Evolutionary conservation across 2,113 vertebrate species (phyloP).

Genomic region (Alethe castanea): DNA sequence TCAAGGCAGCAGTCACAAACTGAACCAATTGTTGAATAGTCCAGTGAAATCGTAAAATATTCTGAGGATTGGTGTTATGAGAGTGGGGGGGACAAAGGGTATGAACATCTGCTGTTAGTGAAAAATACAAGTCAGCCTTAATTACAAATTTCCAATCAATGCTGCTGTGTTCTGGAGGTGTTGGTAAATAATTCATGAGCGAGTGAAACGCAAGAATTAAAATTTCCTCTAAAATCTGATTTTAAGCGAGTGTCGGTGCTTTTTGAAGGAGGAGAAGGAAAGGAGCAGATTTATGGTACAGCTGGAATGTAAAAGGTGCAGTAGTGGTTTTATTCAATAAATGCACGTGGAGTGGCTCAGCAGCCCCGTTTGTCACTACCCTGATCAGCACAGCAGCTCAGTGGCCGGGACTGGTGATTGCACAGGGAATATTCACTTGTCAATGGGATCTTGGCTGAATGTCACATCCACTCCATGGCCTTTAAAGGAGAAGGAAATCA

Average conservation of each 20-base stretch:
- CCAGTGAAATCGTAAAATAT: neutral
- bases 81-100: neutral
- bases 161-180: neutral
- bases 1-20: rapidly evolving
- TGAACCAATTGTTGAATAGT: neutral
- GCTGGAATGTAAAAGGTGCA: neutral
- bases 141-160: neutral
- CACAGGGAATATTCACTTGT: neutral
- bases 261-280: neutral
- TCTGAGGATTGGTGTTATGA: neutral
- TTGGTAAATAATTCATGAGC: neutral
- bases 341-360: neutral
- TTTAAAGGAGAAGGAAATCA: neutral
- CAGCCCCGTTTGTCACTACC: neutral
- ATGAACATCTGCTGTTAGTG: neutral
- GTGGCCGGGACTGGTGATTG: neutral
- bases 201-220: neutral
- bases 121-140: neutral
- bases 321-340: neutral
- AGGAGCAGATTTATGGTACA: neutral
- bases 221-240: neutral
- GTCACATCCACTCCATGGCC: neutral
- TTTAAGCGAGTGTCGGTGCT: rapidly evolving
- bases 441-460: neutral
- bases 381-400: neutral